These are phyloP conservation scores for Hyaena hyaena DNA, from an alignment of 2,113 vertebrate genomes.

Conservation along the genomic window DNA sequence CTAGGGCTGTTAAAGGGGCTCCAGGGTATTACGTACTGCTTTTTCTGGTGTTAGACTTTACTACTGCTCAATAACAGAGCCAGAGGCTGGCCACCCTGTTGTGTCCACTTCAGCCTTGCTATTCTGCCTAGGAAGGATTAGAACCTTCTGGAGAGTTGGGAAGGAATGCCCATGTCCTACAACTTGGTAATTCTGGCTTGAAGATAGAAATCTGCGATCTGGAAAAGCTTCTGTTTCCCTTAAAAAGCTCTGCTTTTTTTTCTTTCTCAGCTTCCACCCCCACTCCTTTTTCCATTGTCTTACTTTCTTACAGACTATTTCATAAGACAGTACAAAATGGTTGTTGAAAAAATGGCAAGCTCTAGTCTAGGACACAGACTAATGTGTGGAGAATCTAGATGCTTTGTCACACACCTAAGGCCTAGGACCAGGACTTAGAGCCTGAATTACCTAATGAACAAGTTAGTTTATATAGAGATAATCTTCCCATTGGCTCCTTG, in stretches of 20 bases:
- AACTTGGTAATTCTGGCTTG: constrained; percentile 1
- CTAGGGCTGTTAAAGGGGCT: neutral
- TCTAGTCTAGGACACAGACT: neutral
- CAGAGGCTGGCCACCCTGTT: neutral
- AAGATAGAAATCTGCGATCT: neutral
- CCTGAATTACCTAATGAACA: constrained; percentile 4
- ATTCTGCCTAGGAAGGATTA: neutral
- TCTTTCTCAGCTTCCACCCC: neutral
- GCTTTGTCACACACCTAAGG: neutral
- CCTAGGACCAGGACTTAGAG: neutral
- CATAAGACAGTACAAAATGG: neutral
- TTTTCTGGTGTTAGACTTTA: constrained; percentile 25
- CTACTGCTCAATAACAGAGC: neutral
- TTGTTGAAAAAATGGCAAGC: constrained; percentile 24
- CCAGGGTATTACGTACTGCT: neutral
- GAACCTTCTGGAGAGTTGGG: neutral
- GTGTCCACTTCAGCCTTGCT: neutral
- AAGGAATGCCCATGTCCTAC: neutral
- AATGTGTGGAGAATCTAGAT: constrained; percentile 16
- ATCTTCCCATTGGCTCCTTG: neutral
- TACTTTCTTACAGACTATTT: constrained; percentile 33
- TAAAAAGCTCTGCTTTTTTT: constrained; percentile 40
- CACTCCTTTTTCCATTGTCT: constrained; percentile 1
- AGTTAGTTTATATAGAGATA: neutral
- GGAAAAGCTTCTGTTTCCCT: neutral